Evolutionary conservation across 2,888 invertebrate genomes (phyloP), one percentile per base, ranked within the genome.

Genomic region (Hyles lineata): DNA sequence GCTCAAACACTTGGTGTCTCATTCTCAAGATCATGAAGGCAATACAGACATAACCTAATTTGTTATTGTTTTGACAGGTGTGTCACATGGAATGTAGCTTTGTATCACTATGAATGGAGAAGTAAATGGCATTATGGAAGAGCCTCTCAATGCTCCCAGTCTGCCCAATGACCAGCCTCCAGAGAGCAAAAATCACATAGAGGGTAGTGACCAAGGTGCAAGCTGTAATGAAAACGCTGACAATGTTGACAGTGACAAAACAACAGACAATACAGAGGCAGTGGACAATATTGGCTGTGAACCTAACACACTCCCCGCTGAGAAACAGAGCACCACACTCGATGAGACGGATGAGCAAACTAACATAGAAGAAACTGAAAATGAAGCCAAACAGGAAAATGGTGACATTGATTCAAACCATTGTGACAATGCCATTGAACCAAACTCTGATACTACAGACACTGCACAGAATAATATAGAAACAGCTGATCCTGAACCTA

Each of bases 121-220:
- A 86, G 82, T 89, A 79, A 90, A 90, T 87, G 90, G 91, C 74
- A 87, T 82, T 76, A 91, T 92, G 90, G 91, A 90, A 77, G 90
- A 92, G 78, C 83, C 35, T 67, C 60, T 70, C 50, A 71, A 73
- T 70, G 63, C 50, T 50, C 50, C 67, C 50, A 50, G 15, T 15
- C 17, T 50, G 50, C 23, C 50, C 15, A 67, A 23, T 50, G 23
- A 67, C 15, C 67, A 67, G 6, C 43, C 43, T 7, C 50, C 25
- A 72, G 72, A 62, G 52, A 72, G 0, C 62, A 62, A 15, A 62
- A 7, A n/a, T 8, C 21, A 3, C 59, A 60, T n/a, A 60, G 70
- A 71, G 23, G 32, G 15, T n/a, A 21, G 0, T 43, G 32, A 21
- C n/a, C 50, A 19, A 58, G 60, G 8, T 35, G 55, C 32, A 35